Conservation (phyloP, 1,140 invertebrate genomes). For the Bradynema listronoti region DNA sequence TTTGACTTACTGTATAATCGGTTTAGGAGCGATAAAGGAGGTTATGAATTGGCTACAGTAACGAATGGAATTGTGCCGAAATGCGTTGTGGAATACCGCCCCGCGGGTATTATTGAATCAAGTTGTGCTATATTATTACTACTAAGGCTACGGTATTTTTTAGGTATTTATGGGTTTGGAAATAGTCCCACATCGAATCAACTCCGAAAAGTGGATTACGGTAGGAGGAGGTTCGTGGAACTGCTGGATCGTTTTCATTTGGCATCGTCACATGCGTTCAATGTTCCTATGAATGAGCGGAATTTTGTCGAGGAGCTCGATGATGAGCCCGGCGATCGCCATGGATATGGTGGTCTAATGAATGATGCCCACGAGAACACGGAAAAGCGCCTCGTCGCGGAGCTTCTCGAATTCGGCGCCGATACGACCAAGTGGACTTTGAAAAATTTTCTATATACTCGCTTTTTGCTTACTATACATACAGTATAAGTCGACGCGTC, state of each 20-base stretch:
- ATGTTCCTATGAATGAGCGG: too few species aligned
- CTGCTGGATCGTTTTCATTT: conserved; percentile 17
- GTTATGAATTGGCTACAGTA: conserved; percentile 23
- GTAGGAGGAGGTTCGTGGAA: conserved; percentile 22
- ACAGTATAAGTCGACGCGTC: too few species aligned
- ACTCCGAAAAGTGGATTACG: conserved; percentile 39
- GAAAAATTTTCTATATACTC: conserved; percentile 21
- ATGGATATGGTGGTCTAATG: too few species aligned
- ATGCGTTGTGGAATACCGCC: conserved; percentile 31
- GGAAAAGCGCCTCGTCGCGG: conserved; percentile 27
- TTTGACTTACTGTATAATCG: conserved; percentile 20
- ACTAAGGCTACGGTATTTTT: not conserved
- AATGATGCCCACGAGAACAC: not conserved
- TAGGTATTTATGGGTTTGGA: conserved; percentile 31
- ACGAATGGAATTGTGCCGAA: conserved; percentile 24
- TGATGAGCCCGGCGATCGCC: too few species aligned
- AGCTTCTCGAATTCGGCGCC: conserved; percentile 18
- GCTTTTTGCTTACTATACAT: not conserved
- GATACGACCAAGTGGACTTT: too few species aligned
- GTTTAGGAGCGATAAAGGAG: conserved; percentile 18
- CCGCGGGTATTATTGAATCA: conserved; percentile 21
- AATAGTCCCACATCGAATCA: conserved; percentile 36
- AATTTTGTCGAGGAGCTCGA: too few species aligned
- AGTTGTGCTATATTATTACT: not conserved
- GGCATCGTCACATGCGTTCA: too few species aligned